Base-by-base conservation (phyloP, 1,140 invertebrate species). In the Aphidius ervi region DNA sequence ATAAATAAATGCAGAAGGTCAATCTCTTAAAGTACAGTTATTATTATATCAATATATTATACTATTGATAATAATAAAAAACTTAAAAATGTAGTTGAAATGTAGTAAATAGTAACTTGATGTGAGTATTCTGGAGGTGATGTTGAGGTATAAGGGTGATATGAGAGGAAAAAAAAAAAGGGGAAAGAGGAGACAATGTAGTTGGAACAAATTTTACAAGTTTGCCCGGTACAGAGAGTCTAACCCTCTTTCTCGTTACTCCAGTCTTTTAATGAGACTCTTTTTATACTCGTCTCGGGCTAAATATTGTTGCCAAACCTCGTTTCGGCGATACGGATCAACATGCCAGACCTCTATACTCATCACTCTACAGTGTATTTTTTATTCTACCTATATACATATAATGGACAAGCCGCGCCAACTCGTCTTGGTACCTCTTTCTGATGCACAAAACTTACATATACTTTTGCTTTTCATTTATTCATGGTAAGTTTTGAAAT, bases 291-390 rank as follows among this genome's bases (percentile, higher is more conserved):
- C 66, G 65, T 70, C 62, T 58, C 64, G 63, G 63, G 68, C 67
- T 74, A 74, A 75, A 74, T 74, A 68, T 68, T 71, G 70, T 78
- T 76, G 76, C 75, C 72, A 76, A 78, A 78, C 72, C 76, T 77
- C 76, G 75, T 78, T 78, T 78, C 74, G 70, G 66, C 70, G 76
- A 78, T 78, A 76, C 68, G 74, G 69, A 78, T 78, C 74, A 74
- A 69, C 72, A 71, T 63, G 55, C 46, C 60, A 56, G 41, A 39
- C 58, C 54, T 57, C 43, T 55, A 49, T 56, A 10, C n/a, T 31
- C 52, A 5, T 7, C 52, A n/a, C 52, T 5, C 43, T 47, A 54
- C 46, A 41, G 20, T 49, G 37, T 23, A 47, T 20, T 23, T 49
- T 16, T 45, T 40, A 23, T 54, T 5, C 52, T n/a, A 5, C 41